Conservation (phyloP, 2,797 vertebrate species). For the Apogon hyalosoma region DNA sequence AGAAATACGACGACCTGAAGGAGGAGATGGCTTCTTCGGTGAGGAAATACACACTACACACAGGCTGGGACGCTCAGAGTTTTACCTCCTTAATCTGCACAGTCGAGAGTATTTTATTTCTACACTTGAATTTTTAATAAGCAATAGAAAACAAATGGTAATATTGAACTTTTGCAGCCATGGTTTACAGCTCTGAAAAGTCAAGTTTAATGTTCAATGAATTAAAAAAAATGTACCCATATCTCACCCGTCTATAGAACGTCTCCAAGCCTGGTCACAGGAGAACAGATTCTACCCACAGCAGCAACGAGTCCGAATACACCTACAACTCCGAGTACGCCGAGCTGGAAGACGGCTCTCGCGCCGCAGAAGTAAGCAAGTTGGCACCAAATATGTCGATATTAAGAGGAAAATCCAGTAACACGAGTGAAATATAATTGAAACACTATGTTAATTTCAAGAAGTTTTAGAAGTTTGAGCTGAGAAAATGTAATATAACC, state of each 20-base stretch:
- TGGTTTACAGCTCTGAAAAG: background rate
- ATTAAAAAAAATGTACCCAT: background rate
- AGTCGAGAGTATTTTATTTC: background rate
- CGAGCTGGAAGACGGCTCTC: constrained; percentile 91
- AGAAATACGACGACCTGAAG: constrained; percentile 95
- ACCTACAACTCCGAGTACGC: constrained; percentile 95
- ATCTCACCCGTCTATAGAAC: constrained; percentile 75
- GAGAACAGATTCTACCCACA: constrained; percentile 97
- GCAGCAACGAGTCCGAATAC: constrained; percentile 98
- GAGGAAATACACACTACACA: constrained; percentile 44
- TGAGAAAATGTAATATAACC: too few species aligned
- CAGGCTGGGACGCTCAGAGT: background rate
- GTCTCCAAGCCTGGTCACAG: constrained; percentile 94
- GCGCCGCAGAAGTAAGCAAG: constrained; percentile 86
- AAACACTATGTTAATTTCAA: too few species aligned
- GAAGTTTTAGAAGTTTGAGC: too few species aligned
- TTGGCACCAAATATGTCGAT: background rate
- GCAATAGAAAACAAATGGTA: background rate
- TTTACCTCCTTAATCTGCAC: background rate
- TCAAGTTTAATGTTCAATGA: background rate
- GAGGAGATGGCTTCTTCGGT: constrained; percentile 92
- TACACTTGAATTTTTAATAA: background rate
- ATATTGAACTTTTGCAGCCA: background rate
- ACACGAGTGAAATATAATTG: too few species aligned
- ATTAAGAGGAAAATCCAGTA: too few species aligned